A percentile compares a stretch with the other conserved stretches of the same genome.
phyloP scores from a whole-genome alignment of 2,113 vertebrate genomes.

The Hippocampus barbouri region DNA sequence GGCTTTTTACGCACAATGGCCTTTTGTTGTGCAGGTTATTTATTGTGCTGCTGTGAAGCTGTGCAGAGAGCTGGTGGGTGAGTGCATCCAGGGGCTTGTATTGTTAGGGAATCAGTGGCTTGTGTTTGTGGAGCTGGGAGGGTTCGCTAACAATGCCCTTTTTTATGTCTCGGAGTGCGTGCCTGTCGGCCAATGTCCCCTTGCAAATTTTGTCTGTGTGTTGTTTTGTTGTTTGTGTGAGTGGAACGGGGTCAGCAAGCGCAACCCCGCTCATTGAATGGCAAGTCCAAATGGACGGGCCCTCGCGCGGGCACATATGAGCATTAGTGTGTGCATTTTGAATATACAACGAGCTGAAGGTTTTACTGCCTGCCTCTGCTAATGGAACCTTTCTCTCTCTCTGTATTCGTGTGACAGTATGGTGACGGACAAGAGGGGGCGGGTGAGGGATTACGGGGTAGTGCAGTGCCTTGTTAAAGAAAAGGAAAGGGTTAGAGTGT shows the following conservation, averaged over 20 bases:
- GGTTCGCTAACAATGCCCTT: slow-evolving; percentile 71
- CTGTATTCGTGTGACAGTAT: slow-evolving; percentile 67
- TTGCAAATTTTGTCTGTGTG: slow-evolving; percentile 64
- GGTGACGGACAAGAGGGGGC: slow-evolving; percentile 60
- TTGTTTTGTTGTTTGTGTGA: slow-evolving; percentile 43
- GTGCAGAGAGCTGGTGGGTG: slow-evolving; percentile 57
- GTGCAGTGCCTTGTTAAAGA: slow-evolving; percentile 74
- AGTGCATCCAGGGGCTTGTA: slow-evolving; percentile 63
- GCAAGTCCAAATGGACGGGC: slow-evolving; percentile 39
- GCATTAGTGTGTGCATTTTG: slow-evolving; percentile 39
- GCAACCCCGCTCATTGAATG: slow-evolving; percentile 55
- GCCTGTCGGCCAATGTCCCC: slow-evolving; percentile 64
- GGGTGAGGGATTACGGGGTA: slow-evolving; percentile 66
- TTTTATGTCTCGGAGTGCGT: slow-evolving; percentile 68
- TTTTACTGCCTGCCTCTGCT: slow-evolving; percentile 52
- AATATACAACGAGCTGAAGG: slow-evolving; percentile 49
- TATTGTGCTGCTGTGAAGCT: slow-evolving; percentile 66
- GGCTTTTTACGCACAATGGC: slow-evolving; percentile 67
- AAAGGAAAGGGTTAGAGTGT: slow-evolving; percentile 74
- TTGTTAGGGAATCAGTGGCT: slow-evolving; percentile 66
- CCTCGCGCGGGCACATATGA: slow-evolving; percentile 48
- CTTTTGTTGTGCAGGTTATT: slow-evolving; percentile 71
- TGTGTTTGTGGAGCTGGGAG: slow-evolving; percentile 65
- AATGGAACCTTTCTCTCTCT: slow-evolving; percentile 68
- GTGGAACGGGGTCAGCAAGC: slow-evolving; percentile 49